Evolutionary conservation across 2,888 invertebrate genomes (phyloP).

Genomic region (Elmis aenea): DNA sequence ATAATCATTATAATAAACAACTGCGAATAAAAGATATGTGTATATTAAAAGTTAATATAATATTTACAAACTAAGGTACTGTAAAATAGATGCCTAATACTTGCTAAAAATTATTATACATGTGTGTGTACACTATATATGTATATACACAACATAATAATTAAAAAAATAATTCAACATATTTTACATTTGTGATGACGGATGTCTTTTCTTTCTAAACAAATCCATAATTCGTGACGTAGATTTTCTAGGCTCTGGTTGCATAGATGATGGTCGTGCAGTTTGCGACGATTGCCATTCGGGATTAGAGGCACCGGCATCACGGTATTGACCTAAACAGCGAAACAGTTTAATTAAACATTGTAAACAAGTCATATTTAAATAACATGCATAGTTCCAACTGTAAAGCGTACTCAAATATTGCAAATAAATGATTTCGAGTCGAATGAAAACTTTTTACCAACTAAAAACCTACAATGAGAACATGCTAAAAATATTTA

Average conservation of each 20-base stretch:
- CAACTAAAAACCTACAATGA: too few relatives aligned
- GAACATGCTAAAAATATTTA: too few relatives aligned
- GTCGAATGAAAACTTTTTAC: constrained; percentile 1
- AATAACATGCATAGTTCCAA: constrained; percentile 2
- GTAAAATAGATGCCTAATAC: too few relatives aligned
- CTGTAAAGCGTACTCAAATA: constrained; percentile 11
- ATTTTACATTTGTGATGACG: constrained; percentile 26
- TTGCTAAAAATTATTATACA: too few relatives aligned
- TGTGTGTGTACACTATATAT: too few relatives aligned
- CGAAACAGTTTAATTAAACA: background rate
- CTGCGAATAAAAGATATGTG: too few relatives aligned
- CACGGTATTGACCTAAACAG: constrained; percentile 15
- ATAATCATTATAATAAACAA: too few relatives aligned
- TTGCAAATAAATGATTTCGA: constrained; percentile 3
- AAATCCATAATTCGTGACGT: constrained; percentile 57
- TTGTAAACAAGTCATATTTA: constrained; percentile 4
- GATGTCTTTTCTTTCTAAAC: constrained; percentile 48
- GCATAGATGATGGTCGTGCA: constrained; percentile 28
- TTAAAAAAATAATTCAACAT: too few relatives aligned
- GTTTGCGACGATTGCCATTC: constrained; percentile 24
- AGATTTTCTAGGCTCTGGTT: constrained; percentile 53
- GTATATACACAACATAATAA: too few relatives aligned
- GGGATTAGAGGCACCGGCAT: constrained; percentile 25
- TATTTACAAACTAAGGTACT: too few relatives aligned
- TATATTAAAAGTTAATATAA: too few relatives aligned